Evolutionary conservation across 2,888 invertebrate species (phyloP), one percentile per base, ranked within the genome.

Genomic region (Acrobasis suavella): DNA sequence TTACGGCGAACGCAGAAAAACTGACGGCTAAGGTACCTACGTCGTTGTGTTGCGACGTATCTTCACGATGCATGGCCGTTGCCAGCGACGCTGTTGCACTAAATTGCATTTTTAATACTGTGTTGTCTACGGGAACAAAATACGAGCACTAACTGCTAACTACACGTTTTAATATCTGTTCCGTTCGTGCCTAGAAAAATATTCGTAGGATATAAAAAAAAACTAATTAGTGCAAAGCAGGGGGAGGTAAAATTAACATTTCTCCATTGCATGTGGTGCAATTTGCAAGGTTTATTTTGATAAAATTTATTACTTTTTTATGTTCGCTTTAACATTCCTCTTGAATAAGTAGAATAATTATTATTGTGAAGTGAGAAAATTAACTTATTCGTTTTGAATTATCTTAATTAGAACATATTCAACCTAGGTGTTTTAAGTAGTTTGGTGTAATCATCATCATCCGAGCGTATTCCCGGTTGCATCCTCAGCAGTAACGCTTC

Each of bases 1-100:
- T 84, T 84, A 85, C 80, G 75, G 75, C 76, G 74, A 84, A 82
- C 78, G 85, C 85, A 83, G 82, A 83, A 86, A 85, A 86, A 85
- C 74, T 78, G 81, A 82, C 83, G 80, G 78, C 55, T 50, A 32
- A 32, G 46, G 54, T 50, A 62, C 62, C 62, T 50, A 56, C 62
- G 49, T 61, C 62, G 55, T 61, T 52, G 32, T 61, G 59, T 61
- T 54, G 46, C 54, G 60, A 42, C 51, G 42, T 46, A 54, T 46
- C 61, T 46, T 54, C 46, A 46, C 46, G 52, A 54, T 54, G 54
- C 52, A 52, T 61, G 22, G 46, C 52, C 46, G 22, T 51, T 39
- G 51, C 51, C 51, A 42, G 12, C 37, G 38, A 38, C 50, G 38
- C 15, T 50, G 58, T 59, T 60, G n/a, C 42, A 56, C 42, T 17